Percentiles rank a stretch among this genome's conserved stretches.
Conservation (phyloP, 1,140 invertebrate species). For the Bombus waltoni region DNA sequence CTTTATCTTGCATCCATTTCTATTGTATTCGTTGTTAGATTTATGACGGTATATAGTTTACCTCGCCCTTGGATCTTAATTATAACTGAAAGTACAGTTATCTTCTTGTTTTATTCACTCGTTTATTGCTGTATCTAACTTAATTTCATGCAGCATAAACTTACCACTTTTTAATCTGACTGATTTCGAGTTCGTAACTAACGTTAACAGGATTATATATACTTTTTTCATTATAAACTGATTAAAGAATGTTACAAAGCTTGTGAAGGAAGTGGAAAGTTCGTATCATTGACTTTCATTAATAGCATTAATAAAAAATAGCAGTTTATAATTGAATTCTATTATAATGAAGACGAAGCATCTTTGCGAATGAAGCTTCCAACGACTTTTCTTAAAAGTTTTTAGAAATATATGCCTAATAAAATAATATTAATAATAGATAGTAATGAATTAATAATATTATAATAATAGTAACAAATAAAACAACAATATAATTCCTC, state of each 20-base stretch:
- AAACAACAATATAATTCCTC: too few species aligned
- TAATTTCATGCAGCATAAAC: not conserved
- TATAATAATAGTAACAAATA: too few species aligned
- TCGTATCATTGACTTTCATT: not conserved
- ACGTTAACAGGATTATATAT: not conserved
- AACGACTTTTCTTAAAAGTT: too few species aligned
- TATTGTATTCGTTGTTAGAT: not conserved
- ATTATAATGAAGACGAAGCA: too few species aligned
- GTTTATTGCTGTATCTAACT: not conserved
- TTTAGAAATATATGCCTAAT: too few species aligned
- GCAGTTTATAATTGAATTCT: not conserved
- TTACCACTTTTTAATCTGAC: not conserved
- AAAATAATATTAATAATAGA: too few species aligned
- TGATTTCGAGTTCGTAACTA: not conserved
- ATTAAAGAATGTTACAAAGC: not conserved
- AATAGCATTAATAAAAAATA: not conserved
- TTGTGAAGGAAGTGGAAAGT: not conserved
- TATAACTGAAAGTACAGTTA: not conserved
- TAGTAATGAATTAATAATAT: too few species aligned
- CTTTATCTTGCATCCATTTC: not conserved
- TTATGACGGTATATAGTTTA: too few species aligned
- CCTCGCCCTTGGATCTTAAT: not conserved
- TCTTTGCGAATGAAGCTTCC: too few species aligned
- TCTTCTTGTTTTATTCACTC: not conserved
- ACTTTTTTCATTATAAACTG: not conserved